Percentiles rank a stretch among this genome's conserved stretches.
Conservation (phyloP, 2,113 vertebrate species). For the Ptyas mucosa region DNA sequence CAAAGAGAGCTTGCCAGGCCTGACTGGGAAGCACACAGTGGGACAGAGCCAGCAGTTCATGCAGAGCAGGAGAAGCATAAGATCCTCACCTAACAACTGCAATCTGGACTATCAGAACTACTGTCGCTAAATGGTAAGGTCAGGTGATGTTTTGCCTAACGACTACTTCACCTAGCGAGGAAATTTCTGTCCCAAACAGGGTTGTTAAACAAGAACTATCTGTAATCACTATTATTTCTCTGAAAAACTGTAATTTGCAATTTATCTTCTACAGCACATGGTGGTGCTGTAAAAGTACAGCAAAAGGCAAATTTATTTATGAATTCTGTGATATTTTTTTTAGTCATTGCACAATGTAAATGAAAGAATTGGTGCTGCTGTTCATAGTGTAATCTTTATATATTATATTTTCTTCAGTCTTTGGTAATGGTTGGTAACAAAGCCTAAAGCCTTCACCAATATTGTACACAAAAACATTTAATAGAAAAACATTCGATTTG, state of each 20-base stretch:
- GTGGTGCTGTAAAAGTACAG: not conserved
- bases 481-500: constrained; percentile 3
- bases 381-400: not conserved
- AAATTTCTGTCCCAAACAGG: too few relatives aligned
- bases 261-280: too few relatives aligned
- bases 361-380: not conserved
- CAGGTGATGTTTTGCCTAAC: too few relatives aligned
- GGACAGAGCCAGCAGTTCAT: not conserved
- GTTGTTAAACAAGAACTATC: too few relatives aligned
- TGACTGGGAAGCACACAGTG: not conserved
- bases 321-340: not conserved
- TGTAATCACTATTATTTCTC: too few relatives aligned
- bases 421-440: not conserved
- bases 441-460: not conserved
- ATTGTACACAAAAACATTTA: constrained; percentile 14
- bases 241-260: too few relatives aligned
- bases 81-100: not conserved
- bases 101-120: too few relatives aligned
- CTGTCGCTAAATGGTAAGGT: too few relatives aligned
- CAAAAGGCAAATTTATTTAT: not conserved
- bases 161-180: too few relatives aligned
- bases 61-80: not conserved
- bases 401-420: not conserved
- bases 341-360: not conserved
- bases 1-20: too few relatives aligned